Evolutionary conservation across 2,797 vertebrate species (phyloP).

Genomic region (Rhinogobio ventralis): DNA sequence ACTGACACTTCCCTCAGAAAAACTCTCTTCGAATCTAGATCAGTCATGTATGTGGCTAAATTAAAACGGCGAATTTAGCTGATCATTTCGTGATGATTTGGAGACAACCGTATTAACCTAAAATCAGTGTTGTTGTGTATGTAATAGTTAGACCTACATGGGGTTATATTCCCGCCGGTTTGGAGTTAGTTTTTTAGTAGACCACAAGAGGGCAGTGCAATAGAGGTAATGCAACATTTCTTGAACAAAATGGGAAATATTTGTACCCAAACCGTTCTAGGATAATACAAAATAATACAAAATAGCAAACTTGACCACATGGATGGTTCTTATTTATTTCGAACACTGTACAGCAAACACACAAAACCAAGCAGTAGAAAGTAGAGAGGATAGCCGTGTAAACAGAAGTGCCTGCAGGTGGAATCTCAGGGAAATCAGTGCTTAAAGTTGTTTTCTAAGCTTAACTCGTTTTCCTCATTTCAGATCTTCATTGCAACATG

Average conservation of each 20-base stretch:
- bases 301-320: slow-evolving; percentile 28
- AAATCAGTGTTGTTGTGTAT: not conserved
- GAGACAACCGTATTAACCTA: not conserved
- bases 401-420: slow-evolving; percentile 52
- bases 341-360: slow-evolving; percentile 93
- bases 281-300: slow-evolving; percentile 10
- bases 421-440: slow-evolving; percentile 51
- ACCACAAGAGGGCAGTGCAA: slow-evolving; percentile 50
- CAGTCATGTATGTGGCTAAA: not conserved
- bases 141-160: not conserved
- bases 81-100: too few species aligned
- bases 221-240: not conserved
- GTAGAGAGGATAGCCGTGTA: slow-evolving; percentile 71
- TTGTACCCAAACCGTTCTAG: not conserved
- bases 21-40: not conserved
- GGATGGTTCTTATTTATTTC: slow-evolving; percentile 78
- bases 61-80: not conserved
- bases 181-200: not conserved
- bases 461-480: slow-evolving; percentile 14
- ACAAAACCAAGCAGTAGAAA: slow-evolving; percentile 91
- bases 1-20: not conserved
- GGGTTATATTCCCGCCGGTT: not conserved
- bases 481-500: slow-evolving; percentile 16
- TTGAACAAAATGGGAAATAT: not conserved
- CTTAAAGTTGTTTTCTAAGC: slow-evolving; percentile 53